A percentile compares a stretch with the other conserved stretches of the same genome.
Conservation (phyloP, 2,113 vertebrate genomes). For the Empidonax traillii region DNA sequence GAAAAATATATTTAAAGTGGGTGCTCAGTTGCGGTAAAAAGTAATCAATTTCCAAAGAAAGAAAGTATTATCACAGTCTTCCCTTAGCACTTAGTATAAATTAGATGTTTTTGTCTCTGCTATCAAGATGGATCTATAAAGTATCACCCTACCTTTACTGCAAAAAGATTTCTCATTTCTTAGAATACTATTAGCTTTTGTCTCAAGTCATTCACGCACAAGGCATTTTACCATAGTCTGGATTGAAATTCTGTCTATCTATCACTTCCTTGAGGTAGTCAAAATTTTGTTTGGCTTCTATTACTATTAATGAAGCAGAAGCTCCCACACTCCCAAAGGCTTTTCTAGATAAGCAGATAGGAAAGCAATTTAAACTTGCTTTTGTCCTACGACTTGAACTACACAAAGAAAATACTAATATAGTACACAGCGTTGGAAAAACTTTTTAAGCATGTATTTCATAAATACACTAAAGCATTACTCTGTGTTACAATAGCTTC, state of each 20-base stretch:
- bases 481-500: background rate
- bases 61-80: background rate
- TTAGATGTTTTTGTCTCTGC: background rate
- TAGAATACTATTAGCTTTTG: background rate
- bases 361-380: background rate
- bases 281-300: background rate
- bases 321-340: background rate
- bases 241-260: background rate
- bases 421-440: background rate
- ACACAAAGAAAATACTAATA: background rate
- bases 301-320: conserved; percentile 1
- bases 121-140: background rate
- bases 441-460: background rate
- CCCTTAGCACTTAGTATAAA: background rate
- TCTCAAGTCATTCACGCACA: background rate
- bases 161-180: background rate
- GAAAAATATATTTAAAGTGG: background rate
- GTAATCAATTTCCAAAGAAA: background rate
- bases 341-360: background rate
- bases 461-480: background rate
- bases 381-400: background rate
- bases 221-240: background rate
- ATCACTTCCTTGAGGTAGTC: background rate
- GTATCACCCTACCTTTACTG: background rate
- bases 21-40: background rate